Evolutionary conservation across 2,113 vertebrate species (phyloP), one percentile per base, ranked within the genome.

Genomic region (Callaeas wilsoni): DNA sequence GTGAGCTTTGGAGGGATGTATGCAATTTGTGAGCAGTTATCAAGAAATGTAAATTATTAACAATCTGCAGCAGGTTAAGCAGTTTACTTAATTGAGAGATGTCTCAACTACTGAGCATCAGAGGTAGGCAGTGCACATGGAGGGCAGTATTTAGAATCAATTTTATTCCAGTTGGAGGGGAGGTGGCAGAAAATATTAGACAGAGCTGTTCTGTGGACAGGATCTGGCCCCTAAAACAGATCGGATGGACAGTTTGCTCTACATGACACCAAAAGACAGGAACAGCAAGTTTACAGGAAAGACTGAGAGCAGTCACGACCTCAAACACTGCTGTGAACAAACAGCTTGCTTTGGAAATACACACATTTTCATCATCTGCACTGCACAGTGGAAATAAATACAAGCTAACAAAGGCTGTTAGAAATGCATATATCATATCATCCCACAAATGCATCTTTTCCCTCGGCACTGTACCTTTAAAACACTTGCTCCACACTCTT

Each of bases 1-100:
- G 15, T n/a, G 33, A 90, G 35, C n/a, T 95, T 65, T 84, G 79
- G 35, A 86, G 5, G 11, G 11, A 44, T 50, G 35, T 9, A 67
- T 2, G 4, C 18, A 67, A 39, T 63, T 55, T 64, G 37, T 55
- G 63, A 83, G 67, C 39, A 50, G 18, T 77, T 93, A 80, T 8
- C 79, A 84, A 63, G 65, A 69, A 87, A 80, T 29, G 55, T 82
- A 86, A 92, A 90, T 88, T n/a, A 75, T 93, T 96, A 93, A 93
- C 75, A 67, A 37, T 14, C 64, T 71, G n/a, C 79, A 86, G 44
- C 33, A 87, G 49, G 39, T 79, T 60, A 83, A 88, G 25, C 17
- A 68, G 33, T 83, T 93, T 52, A 77, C 55, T 88, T 62, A 73
- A 92, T 16, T 86, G 39, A 70, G 50, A 83, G 23, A 63, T 33